Evolutionary conservation across 2,113 vertebrate species (phyloP).

Genomic region (Passer domesticus): DNA sequence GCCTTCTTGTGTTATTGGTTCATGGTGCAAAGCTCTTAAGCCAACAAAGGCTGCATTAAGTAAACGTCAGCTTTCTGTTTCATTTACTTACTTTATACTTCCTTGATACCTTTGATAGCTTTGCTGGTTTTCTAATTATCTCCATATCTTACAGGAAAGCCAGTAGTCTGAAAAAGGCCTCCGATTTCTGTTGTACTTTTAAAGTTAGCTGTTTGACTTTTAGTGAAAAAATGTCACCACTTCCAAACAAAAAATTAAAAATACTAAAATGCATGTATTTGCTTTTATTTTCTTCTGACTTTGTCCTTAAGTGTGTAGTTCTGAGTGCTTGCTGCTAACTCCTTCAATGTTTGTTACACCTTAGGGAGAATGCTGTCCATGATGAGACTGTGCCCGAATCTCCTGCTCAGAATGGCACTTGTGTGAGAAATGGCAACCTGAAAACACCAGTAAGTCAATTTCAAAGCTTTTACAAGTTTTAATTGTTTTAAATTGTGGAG

Average conservation of each 20-base stretch:
- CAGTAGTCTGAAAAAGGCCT: background rate
- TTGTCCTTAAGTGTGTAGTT: background rate
- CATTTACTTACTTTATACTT: background rate
- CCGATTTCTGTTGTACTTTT: background rate
- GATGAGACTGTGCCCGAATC: slow-evolving; percentile 70
- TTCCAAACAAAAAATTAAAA: background rate
- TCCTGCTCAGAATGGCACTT: slow-evolving; percentile 67
- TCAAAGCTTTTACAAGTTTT: background rate
- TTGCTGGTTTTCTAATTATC: background rate
- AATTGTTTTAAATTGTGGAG: background rate
- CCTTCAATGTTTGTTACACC: background rate
- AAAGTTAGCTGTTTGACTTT: background rate
- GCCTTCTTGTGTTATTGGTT: background rate
- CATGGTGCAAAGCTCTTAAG: background rate
- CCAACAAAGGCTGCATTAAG: background rate
- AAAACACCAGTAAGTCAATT: slow-evolving; percentile 74
- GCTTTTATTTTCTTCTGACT: background rate
- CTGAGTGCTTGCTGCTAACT: background rate
- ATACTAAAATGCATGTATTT: background rate
- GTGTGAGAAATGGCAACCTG: slow-evolving; percentile 79
- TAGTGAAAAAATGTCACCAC: background rate
- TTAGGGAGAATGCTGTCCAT: slow-evolving; percentile 63
- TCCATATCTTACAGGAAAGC: background rate
- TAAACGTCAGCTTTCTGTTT: background rate
- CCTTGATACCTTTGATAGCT: background rate